Evolutionary conservation across 2,888 invertebrate genomes (phyloP).

Genomic region (Brassicogethes aeneus): DNA sequence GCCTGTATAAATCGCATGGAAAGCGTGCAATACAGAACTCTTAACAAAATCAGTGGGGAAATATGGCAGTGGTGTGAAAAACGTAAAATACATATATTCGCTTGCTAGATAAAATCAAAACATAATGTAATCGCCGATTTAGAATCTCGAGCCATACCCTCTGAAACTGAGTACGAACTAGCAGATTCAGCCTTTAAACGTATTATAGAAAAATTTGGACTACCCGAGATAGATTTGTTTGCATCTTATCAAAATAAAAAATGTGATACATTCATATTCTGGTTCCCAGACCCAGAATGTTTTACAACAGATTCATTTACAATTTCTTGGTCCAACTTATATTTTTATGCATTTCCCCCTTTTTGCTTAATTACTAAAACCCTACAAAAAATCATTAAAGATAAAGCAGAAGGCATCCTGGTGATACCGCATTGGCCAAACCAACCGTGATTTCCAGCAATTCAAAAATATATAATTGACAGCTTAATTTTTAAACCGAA

Average conservation of each 20-base stretch:
- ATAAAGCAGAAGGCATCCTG: too few relatives aligned
- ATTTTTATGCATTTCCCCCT: slow-evolving; percentile 22
- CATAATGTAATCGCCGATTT: slow-evolving; percentile 12
- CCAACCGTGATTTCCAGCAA: slow-evolving; percentile 24
- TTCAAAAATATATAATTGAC: slow-evolving; percentile 2
- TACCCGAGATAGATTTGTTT: slow-evolving; percentile 17
- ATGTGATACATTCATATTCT: slow-evolving; percentile 19
- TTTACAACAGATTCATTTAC: slow-evolving; percentile 20
- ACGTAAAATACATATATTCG: slow-evolving; percentile 10
- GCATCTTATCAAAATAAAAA: slow-evolving; percentile 22
- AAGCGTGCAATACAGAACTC: slow-evolving; percentile 11
- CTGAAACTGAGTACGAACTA: slow-evolving; percentile 11
- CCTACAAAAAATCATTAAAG: slow-evolving; percentile 22
- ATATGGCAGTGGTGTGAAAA: slow-evolving; percentile 19
- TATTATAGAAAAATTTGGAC: slow-evolving; percentile 9
- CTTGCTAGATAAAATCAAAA: slow-evolving; percentile 13
- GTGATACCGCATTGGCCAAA: slow-evolving; percentile 21
- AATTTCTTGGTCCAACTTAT: slow-evolving; percentile 10
- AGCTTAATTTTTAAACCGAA: not conserved
- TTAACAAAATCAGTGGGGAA: slow-evolving; percentile 13
- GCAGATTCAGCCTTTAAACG: slow-evolving; percentile 4
- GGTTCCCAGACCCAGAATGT: slow-evolving; percentile 16
- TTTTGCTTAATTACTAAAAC: slow-evolving; percentile 19
- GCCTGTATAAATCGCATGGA: slow-evolving; percentile 13
- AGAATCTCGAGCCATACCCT: slow-evolving; percentile 5